Conservation (phyloP, 2,113 vertebrate genomes). For the Varanus salvator region DNA sequence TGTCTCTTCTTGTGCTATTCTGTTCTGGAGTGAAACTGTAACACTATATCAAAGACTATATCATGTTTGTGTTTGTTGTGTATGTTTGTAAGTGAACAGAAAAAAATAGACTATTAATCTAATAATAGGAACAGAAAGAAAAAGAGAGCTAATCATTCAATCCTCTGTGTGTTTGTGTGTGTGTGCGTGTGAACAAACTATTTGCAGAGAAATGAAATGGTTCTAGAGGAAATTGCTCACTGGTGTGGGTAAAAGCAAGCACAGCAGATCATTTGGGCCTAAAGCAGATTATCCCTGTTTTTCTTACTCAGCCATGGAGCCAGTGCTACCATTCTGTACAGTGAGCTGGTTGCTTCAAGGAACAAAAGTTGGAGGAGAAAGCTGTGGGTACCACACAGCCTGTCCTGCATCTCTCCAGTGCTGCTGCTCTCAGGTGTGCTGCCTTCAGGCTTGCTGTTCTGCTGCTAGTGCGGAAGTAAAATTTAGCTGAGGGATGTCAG, state of each 20-base stretch:
- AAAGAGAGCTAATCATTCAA: not conserved
- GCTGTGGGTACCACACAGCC: not conserved
- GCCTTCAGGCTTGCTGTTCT: not conserved
- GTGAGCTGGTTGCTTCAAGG: not conserved
- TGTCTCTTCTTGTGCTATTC: not conserved
- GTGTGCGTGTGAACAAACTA: not conserved
- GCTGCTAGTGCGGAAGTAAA: not conserved
- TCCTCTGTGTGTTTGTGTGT: no score
- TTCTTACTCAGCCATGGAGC: not conserved
- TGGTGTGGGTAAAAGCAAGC: not conserved
- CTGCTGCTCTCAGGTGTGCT: not conserved
- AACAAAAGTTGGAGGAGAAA: not conserved
- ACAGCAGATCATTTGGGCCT: not conserved
- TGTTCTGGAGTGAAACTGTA: not conserved
- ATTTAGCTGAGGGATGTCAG: not conserved
- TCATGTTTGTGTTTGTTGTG: no score
- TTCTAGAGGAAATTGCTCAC: slow-evolving; percentile 2
- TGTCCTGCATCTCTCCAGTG: not conserved
- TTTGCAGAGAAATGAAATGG: slow-evolving; percentile 23
- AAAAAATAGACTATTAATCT: not conserved
- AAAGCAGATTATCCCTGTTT: not conserved
- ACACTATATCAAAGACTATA: no score
- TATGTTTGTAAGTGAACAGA: no score
- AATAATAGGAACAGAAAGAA: not conserved
- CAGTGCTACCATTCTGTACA: no score